Percentiles rank a stretch among this genome's conserved stretches.
phyloP scores from a whole-genome alignment of 2,888 invertebrate species.

The Tenthredo notha region DNA sequence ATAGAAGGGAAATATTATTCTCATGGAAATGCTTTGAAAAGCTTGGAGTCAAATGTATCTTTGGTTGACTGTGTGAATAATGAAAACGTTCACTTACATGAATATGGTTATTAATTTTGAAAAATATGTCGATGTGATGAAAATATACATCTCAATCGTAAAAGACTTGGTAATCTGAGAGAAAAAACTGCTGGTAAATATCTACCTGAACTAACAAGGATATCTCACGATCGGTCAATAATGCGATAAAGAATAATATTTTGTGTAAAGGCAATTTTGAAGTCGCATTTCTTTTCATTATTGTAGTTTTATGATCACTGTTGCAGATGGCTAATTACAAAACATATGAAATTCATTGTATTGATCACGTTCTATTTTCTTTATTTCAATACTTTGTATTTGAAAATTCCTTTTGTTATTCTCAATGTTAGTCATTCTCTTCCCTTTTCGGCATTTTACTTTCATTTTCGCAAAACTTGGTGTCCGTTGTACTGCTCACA shows the following conservation, averaged over 20 bases:
- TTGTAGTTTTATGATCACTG: background rate
- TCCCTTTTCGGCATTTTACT: background rate
- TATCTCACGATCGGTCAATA: background rate
- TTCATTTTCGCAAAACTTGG: background rate
- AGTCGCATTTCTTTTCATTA: background rate
- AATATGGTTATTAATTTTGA: background rate
- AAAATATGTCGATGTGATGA: background rate
- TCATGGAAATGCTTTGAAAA: background rate
- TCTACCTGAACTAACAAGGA: background rate
- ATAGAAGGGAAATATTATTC: background rate
- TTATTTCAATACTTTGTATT: background rate
- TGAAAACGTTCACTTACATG: background rate
- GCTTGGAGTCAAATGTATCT: background rate
- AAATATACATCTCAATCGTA: slow-evolving; percentile 6
- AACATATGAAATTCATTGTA: slow-evolving; percentile 1
- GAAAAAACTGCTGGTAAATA: slow-evolving; percentile 16
- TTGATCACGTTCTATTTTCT: background rate
- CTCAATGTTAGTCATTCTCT: background rate
- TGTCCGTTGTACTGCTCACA: background rate
- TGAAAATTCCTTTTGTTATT: background rate
- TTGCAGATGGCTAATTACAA: background rate
- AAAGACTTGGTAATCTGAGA: background rate
- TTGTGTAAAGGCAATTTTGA: background rate
- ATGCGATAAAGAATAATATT: background rate
- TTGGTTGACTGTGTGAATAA: background rate